Conservation (phyloP, 2,113 vertebrate species). For the Isichthys henryi region DNA sequence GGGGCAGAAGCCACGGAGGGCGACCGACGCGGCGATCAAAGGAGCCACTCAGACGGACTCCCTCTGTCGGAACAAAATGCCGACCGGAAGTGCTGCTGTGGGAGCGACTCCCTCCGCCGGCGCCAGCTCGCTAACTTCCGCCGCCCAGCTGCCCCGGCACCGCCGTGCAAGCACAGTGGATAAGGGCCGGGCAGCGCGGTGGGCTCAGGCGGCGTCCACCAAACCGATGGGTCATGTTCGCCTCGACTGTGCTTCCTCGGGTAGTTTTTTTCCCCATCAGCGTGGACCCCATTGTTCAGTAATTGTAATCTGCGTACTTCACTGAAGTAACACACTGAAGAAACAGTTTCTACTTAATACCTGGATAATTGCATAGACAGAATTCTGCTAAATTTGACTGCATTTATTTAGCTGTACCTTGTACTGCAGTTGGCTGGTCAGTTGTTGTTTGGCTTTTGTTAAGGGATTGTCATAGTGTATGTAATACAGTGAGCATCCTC, state of each 20-base stretch:
- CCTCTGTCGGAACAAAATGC: slow-evolving; percentile 87
- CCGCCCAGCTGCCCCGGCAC: slow-evolving; percentile 11
- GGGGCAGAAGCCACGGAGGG: slow-evolving; percentile 25
- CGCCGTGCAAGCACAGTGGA: background rate
- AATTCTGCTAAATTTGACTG: background rate
- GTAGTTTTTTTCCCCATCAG: background rate
- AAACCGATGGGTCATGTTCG: background rate
- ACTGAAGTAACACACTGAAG: too few species aligned
- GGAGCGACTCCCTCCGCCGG: slow-evolving; percentile 85
- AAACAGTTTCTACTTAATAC: background rate
- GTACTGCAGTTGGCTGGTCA: background rate
- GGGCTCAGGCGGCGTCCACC: background rate
- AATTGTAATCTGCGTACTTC: background rate
- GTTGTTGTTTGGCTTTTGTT: background rate
- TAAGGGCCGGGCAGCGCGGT: background rate
- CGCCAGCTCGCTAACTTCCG: slow-evolving; percentile 56
- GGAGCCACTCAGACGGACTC: slow-evolving; percentile 51
- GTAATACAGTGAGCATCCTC: background rate
- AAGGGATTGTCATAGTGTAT: background rate
- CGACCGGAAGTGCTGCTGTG: slow-evolving; percentile 82
- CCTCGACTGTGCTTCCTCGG: background rate
- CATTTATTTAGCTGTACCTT: background rate
- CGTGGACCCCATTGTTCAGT: background rate
- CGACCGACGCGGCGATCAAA: slow-evolving; percentile 45
- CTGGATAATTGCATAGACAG: background rate